Percentiles rank a stretch among this genome's conserved stretches.
Evolutionary conservation across 2,797 vertebrate genomes (phyloP).

Genomic region (Hyperoplus lanceolatus): DNA sequence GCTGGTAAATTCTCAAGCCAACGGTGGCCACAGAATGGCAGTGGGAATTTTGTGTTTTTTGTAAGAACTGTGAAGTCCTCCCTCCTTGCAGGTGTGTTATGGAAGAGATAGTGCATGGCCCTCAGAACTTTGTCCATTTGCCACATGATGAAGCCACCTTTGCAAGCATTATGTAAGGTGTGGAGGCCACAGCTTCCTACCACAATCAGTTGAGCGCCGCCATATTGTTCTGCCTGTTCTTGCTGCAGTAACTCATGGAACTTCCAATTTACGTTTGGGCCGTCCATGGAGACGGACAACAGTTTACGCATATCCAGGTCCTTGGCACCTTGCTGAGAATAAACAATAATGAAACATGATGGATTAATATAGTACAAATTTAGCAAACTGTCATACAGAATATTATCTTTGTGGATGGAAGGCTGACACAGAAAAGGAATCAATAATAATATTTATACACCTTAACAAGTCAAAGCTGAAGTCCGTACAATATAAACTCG

Average conservation of each 20-base stretch:
- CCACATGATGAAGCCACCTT: not conserved
- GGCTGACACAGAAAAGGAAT: not conserved
- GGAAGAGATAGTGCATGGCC: not conserved
- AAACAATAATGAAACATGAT: constrained; percentile 7
- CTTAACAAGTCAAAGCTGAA: not conserved
- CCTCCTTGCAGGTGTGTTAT: not conserved
- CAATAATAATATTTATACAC: not conserved
- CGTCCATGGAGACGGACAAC: constrained; percentile 15
- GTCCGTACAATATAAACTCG: not conserved
- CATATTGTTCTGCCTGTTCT: constrained; percentile 28
- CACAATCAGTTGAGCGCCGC: constrained; percentile 8
- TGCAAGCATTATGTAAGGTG: constrained; percentile 34
- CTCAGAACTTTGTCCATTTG: constrained; percentile 1
- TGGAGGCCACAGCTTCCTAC: constrained; percentile 45
- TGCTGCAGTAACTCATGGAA: not conserved
- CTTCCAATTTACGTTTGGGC: not conserved
- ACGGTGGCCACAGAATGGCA: constrained; percentile 16
- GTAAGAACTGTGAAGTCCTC: constrained; percentile 3
- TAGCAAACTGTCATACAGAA: not conserved
- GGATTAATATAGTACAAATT: not conserved
- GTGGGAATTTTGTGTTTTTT: not conserved
- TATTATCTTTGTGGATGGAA: not conserved
- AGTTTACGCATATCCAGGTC: constrained; percentile 34
- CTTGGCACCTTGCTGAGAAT: constrained; percentile 37
- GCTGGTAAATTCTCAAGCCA: constrained; percentile 40